Evolutionary conservation across 1,140 invertebrate genomes (phyloP).

Genomic region (Cydia pomonella): DNA sequence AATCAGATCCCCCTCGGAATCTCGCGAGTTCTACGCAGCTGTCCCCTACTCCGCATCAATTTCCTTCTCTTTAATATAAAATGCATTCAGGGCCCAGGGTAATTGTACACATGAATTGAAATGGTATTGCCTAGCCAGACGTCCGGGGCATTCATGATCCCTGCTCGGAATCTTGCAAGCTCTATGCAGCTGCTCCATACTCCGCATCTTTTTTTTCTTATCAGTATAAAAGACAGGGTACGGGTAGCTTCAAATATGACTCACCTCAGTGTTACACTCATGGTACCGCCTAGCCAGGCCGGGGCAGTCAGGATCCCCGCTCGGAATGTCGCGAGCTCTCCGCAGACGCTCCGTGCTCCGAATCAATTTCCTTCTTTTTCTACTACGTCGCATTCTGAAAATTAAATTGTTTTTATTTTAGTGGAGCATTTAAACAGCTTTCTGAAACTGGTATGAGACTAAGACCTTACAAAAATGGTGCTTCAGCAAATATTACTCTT

Average conservation of each 20-base stretch:
- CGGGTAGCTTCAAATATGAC: conserved; percentile 22
- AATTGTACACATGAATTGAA: no score
- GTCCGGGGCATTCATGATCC: no score
- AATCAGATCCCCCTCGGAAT: conserved; percentile 35
- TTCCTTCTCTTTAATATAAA: conserved; percentile 22
- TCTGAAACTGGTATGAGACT: not conserved
- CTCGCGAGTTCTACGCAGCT: no score
- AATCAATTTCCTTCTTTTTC: conserved; percentile 72
- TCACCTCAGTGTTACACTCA: conserved; percentile 71
- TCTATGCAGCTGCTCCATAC: no score
- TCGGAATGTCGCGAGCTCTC: conserved; percentile 49
- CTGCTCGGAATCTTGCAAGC: conserved; percentile 28
- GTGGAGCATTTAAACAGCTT: not conserved
- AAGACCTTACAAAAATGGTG: no score
- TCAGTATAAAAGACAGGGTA: no score
- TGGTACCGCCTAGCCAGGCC: conserved; percentile 67
- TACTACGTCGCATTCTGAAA: conserved; percentile 69
- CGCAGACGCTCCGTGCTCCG: conserved; percentile 53
- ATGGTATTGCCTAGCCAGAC: conserved; percentile 54
- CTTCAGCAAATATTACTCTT: no score
- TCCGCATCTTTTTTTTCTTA: not conserved
- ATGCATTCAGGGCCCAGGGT: no score
- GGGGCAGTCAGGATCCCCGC: conserved; percentile 58
- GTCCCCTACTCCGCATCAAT: not conserved
- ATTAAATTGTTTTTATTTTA: not conserved